Evolutionary conservation across 2,113 vertebrate genomes (phyloP).

Genomic region (Saguinus midas): DNA sequence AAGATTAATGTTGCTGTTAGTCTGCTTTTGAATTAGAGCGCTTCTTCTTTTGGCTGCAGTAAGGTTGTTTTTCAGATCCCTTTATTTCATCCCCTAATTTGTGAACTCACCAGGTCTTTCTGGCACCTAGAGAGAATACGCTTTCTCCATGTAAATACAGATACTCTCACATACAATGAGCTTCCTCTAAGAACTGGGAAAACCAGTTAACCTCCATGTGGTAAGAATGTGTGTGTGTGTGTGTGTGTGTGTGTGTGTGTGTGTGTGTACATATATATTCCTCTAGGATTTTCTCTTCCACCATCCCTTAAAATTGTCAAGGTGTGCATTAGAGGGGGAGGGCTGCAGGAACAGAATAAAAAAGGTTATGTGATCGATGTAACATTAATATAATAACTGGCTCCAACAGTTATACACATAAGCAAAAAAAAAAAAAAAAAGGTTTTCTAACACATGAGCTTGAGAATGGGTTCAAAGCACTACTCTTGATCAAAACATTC

Average conservation of each 20-base stretch:
- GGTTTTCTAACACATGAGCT: conserved; percentile 34
- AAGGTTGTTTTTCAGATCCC: conserved; percentile 80
- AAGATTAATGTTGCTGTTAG: conserved; percentile 82
- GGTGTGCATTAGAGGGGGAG: conserved; percentile 38
- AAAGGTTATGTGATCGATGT: conserved; percentile 17
- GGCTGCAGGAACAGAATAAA: not conserved
- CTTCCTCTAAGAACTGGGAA: conserved; percentile 78
- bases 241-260: too few species aligned
- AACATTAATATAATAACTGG: conserved; percentile 47
- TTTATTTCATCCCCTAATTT: conserved; percentile 83
- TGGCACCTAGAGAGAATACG: conserved; percentile 79
- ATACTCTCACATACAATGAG: conserved; percentile 73
- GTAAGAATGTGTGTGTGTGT: conserved; percentile 74
- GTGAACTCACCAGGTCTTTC: conserved; percentile 80
- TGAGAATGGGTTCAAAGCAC: conserved; percentile 9
- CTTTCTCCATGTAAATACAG: conserved; percentile 70
- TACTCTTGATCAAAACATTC: conserved; percentile 41
- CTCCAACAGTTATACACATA: not conserved
- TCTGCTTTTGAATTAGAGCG: conserved; percentile 82
- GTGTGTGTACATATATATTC: not conserved
- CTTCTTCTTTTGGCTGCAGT: conserved; percentile 82
- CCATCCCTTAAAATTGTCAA: conserved; percentile 64
- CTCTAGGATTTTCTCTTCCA: not conserved
- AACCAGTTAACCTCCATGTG: conserved; percentile 77
- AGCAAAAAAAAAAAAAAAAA: not conserved